A percentile compares a stretch with the other conserved stretches of the same genome.
These are phyloP conservation scores for Callyntrura sp. DNA, from an alignment of 2,888 invertebrate species.

Conservation along the genomic window DNA sequence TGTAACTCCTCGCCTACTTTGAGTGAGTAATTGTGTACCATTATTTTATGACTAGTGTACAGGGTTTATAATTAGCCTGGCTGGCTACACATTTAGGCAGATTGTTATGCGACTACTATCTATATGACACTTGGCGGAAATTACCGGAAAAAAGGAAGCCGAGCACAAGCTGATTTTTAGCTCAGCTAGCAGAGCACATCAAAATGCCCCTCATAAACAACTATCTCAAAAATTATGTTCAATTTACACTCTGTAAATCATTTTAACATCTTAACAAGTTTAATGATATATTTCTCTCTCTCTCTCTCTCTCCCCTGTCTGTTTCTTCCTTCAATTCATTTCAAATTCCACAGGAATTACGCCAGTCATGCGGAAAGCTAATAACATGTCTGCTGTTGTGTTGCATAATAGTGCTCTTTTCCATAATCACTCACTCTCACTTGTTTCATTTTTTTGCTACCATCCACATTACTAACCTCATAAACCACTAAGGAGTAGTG, in stretches of 20 bases:
- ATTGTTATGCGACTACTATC: not conserved
- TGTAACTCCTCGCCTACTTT: too few species aligned
- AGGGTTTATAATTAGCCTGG: constrained; percentile 6
- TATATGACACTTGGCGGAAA: constrained; percentile 43
- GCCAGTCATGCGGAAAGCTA: constrained; percentile 28
- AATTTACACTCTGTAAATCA: constrained; percentile 26
- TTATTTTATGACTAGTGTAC: not conserved
- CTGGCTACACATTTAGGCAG: not conserved
- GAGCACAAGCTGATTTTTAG: constrained; percentile 1
- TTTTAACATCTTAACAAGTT: constrained; percentile 24
- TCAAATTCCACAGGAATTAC: constrained; percentile 24
- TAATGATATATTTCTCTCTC: too few species aligned
- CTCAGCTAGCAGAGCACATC: constrained; percentile 17
- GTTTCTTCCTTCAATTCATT: constrained; percentile 9
- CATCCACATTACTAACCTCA: constrained; percentile 45
- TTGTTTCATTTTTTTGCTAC: too few species aligned
- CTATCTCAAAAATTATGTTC: not conserved
- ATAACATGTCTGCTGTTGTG: too few species aligned
- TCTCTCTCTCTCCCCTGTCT: not conserved
- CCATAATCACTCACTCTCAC: constrained; percentile 23
- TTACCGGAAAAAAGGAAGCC: not conserved
- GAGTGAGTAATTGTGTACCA: constrained; percentile 12
- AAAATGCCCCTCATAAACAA: not conserved
- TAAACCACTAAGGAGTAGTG: constrained; percentile 27
- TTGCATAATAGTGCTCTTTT: constrained; percentile 42